These are phyloP conservation scores for Argyra leucocephala DNA, from an alignment of 2,888 invertebrate species.

Conservation along the genomic window DNA sequence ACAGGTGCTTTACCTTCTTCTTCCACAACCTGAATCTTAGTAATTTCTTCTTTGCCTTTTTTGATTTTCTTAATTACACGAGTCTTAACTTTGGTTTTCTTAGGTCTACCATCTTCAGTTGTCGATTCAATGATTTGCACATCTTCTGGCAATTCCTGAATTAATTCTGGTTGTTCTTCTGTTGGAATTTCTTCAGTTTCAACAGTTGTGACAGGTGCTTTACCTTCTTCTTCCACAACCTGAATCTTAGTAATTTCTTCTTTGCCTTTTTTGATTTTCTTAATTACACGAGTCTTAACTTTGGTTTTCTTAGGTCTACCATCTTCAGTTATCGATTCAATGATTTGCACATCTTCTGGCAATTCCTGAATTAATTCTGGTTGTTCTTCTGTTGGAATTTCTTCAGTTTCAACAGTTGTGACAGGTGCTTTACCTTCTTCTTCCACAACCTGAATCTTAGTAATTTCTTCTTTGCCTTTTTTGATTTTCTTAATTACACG, in stretches of 20 bases:
- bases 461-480: constrained; percentile 21
- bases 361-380: constrained; percentile 29
- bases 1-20: constrained; percentile 26
- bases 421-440: constrained; percentile 21
- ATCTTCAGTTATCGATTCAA: constrained; percentile 41
- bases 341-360: constrained; percentile 38
- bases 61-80: constrained; percentile 22
- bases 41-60: constrained; percentile 37
- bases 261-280: constrained; percentile 41
- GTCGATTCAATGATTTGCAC: constrained; percentile 33
- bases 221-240: constrained; percentile 42
- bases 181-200: constrained; percentile 34
- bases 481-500: constrained; percentile 22
- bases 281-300: constrained; percentile 44
- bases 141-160: constrained; percentile 34
- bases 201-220: constrained; percentile 39
- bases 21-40: constrained; percentile 35
- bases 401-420: constrained; percentile 28
- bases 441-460: constrained; percentile 37
- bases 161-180: constrained; percentile 32
- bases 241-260: constrained; percentile 42
- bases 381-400: constrained; percentile 30
- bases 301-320: constrained; percentile 38
- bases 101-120: constrained; percentile 29
- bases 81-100: constrained; percentile 16